Percentiles rank a stretch among this genome's conserved stretches.
Conservation (phyloP, 2,113 vertebrate genomes). For the Nycticryphes semicollaris region DNA sequence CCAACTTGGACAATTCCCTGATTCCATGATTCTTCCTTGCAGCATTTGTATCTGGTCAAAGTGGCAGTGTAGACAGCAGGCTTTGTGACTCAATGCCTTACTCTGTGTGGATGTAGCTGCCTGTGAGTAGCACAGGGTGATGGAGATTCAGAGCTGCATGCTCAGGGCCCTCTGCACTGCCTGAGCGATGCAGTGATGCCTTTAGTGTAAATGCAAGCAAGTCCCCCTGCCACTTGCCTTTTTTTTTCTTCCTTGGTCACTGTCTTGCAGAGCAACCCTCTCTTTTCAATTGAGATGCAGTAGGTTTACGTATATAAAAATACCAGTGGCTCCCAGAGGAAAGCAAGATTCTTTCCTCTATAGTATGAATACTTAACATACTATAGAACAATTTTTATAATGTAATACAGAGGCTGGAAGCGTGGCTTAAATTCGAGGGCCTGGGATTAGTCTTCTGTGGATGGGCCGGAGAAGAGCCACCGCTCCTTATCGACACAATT, state of each 20-base stretch:
- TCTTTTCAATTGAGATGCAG: background rate
- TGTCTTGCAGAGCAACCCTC: background rate
- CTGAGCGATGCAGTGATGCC: background rate
- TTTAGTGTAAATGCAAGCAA: background rate
- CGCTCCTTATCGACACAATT: accelerated
- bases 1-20: no score
- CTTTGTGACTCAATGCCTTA: background rate
- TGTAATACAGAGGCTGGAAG: background rate
- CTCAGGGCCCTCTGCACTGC: background rate
- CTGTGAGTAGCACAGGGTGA: background rate
- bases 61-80: background rate
- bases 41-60: background rate
- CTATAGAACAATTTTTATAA: background rate
- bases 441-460: background rate
- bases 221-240: background rate
- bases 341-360: background rate
- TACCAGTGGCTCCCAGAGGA: background rate
- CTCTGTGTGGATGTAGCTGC: background rate
- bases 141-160: background rate
- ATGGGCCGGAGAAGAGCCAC: accelerated
- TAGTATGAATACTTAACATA: background rate
- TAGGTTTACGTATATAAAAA: background rate
- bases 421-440: background rate
- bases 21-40: background rate
- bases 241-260: background rate